A percentile compares a stretch with the other conserved stretches of the same genome.
These are phyloP conservation scores for Anolis apletophallus DNA, from an alignment of 2,797 vertebrate species.

Conservation along the genomic window DNA sequence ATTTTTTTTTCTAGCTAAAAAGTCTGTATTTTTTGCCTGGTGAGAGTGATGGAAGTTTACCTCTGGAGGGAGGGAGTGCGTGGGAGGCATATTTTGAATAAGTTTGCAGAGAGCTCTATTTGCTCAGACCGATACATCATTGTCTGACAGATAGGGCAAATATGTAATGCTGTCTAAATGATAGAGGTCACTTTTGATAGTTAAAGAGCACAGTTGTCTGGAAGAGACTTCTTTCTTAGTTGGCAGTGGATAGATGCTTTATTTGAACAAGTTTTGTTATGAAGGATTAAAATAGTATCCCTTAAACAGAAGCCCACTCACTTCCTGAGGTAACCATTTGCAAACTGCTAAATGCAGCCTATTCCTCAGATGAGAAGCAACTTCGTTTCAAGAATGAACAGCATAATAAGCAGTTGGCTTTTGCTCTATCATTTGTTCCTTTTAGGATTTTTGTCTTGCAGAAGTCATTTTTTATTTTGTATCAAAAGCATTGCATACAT, in stretches of 20 bases:
- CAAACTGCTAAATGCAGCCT: conserved; percentile 24
- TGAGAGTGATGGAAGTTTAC: not conserved
- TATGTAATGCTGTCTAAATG: conserved; percentile 27
- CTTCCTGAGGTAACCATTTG: conserved; percentile 23
- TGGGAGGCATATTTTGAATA: conserved; percentile 28
- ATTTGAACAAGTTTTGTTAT: conserved; percentile 52
- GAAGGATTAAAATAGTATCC: conserved; percentile 48
- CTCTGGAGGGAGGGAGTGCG: conserved; percentile 22
- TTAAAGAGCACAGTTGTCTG: conserved; percentile 43
- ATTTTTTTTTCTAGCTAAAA: not conserved
- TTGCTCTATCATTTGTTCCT: conserved; percentile 26
- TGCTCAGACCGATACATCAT: conserved; percentile 12
- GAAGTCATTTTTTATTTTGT: conserved; percentile 8
- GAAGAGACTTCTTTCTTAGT: conserved; percentile 52
- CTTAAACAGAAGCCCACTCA: conserved; percentile 31
- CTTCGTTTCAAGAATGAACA: conserved; percentile 13
- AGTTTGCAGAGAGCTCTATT: conserved; percentile 7
- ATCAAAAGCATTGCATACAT: no score
- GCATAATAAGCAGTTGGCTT: conserved; percentile 13
- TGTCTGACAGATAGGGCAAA: conserved; percentile 37
- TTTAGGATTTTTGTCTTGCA: conserved; percentile 37
- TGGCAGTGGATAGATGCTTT: conserved; percentile 46
- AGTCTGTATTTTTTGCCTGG: conserved; percentile 7
- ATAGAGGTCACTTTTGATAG: conserved; percentile 40
- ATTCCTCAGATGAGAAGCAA: not conserved